Conservation (phyloP, 2,888 invertebrate species). For the Hoplodrina blanda region DNA sequence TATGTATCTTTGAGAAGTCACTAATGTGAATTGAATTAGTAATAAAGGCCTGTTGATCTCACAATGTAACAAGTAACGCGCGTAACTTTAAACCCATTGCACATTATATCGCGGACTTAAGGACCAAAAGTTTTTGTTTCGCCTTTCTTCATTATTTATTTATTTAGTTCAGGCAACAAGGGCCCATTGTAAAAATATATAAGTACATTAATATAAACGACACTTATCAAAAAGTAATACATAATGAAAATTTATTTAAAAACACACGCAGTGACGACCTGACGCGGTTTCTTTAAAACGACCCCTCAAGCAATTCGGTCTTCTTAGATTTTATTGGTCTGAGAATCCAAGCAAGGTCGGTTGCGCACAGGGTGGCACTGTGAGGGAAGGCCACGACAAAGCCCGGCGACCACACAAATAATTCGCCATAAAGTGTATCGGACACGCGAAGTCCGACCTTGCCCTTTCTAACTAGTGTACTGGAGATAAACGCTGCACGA, state of each 20-base stretch:
- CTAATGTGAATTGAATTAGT: background rate
- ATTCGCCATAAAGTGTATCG: constrained; percentile 75
- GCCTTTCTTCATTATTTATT: background rate
- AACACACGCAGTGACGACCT: no score
- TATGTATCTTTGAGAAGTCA: background rate
- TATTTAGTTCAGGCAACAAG: no score
- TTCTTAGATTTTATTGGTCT: constrained; percentile 65
- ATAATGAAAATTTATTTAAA: no score
- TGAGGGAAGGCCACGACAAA: constrained; percentile 68
- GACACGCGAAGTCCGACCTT: constrained; percentile 82
- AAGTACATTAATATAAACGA: no score
- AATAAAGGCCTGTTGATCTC: constrained; percentile 1
- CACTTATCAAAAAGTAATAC: no score
- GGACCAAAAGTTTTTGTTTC: background rate
- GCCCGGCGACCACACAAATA: constrained; percentile 70
- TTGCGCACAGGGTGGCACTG: constrained; percentile 51
- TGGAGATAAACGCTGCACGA: constrained; percentile 74
- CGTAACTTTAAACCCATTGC: background rate
- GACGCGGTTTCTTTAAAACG: constrained; percentile 12
- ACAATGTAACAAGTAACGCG: no score
- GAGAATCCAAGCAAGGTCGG: constrained; percentile 55
- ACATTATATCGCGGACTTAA: background rate
- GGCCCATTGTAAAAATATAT: no score
- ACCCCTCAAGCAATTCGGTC: constrained; percentile 42
- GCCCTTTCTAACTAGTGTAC: constrained; percentile 74